Percentiles rank a stretch among this genome's conserved stretches.
Conservation (phyloP, 2,888 invertebrate species). For the Rosalia funebris region DNA sequence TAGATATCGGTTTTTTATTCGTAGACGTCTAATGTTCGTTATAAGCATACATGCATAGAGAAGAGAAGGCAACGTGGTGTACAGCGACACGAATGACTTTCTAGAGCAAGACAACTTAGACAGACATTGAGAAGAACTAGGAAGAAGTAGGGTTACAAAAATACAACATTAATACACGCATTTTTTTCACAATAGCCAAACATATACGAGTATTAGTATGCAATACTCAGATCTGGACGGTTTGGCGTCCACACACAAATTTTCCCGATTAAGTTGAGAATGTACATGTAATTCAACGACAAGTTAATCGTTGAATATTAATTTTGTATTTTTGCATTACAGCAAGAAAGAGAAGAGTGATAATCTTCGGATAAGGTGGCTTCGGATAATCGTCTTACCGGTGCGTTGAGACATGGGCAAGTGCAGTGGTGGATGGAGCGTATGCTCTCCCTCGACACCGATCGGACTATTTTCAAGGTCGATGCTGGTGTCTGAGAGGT, state of each 20-base stretch:
- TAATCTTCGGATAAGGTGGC: not conserved
- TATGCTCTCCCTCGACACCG: slow-evolving; percentile 85
- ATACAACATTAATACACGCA: slow-evolving; percentile 12
- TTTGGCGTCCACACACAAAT: not conserved
- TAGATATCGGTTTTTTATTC: too few species aligned
- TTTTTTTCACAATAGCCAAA: too few species aligned
- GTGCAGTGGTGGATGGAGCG: slow-evolving; percentile 77
- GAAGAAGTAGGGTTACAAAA: slow-evolving; percentile 11
- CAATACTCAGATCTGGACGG: not conserved
- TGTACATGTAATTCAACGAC: too few species aligned
- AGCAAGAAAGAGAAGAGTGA: not conserved
- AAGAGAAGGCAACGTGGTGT: slow-evolving; percentile 5
- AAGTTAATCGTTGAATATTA: not conserved
- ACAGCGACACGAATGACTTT: slow-evolving; percentile 10
- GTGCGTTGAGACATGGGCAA: slow-evolving; percentile 67
- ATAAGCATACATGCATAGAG: slow-evolving; percentile 1
- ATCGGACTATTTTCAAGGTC: slow-evolving; percentile 81
- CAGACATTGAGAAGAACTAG: slow-evolving; percentile 14
- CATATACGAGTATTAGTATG: not conserved
- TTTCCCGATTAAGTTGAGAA: too few species aligned
- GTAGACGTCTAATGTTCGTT: not conserved
- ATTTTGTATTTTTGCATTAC: slow-evolving; percentile 15
- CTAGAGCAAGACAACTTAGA: slow-evolving; percentile 20
- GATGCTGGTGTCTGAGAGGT: slow-evolving; percentile 84
- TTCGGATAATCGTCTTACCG: slow-evolving; percentile 57